Evolutionary conservation across 2,888 invertebrate species (phyloP).

Genomic region (Euphydryas editha): DNA sequence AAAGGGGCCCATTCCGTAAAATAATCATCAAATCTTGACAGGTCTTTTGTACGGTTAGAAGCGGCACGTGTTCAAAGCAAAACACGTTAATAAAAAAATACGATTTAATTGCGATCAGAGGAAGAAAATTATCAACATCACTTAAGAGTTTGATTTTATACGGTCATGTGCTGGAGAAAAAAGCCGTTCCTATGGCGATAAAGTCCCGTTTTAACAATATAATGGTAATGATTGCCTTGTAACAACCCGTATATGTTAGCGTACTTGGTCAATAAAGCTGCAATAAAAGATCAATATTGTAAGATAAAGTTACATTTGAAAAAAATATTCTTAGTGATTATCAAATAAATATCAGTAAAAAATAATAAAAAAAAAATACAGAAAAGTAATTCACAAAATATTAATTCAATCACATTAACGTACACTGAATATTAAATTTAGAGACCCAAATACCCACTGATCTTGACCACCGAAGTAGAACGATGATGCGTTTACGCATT

Average conservation of each 20-base stretch:
- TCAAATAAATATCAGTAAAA: background rate
- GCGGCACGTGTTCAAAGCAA: slow-evolving; percentile 66
- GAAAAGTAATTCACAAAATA: background rate
- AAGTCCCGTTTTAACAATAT: slow-evolving; percentile 16
- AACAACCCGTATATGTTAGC: background rate
- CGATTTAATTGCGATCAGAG: slow-evolving; percentile 51
- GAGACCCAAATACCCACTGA: slow-evolving; percentile 46
- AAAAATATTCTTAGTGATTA: background rate
- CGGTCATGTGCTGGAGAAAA: slow-evolving; percentile 17
- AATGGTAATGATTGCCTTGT: slow-evolving; percentile 12
- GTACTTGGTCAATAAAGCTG: background rate
- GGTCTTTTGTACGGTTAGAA: slow-evolving; percentile 42
- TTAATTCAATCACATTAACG: background rate
- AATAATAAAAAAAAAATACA: background rate
- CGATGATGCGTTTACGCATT: slow-evolving; percentile 54
- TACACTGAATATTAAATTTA: slow-evolving; percentile 44
- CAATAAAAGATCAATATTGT: background rate
- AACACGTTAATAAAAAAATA: slow-evolving; percentile 53
- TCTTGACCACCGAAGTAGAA: slow-evolving; percentile 57
- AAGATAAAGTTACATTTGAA: background rate
- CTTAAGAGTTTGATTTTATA: slow-evolving; percentile 19
- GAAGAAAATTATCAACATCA: slow-evolving; percentile 30
- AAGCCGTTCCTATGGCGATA: slow-evolving; percentile 10
- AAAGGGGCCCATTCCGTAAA: slow-evolving; percentile 55
- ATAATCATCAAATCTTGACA: slow-evolving; percentile 51